Evolutionary conservation across 2,113 vertebrate genomes (phyloP), one percentile per base, ranked within the genome.

Genomic region (Cheilinus undulatus): DNA sequence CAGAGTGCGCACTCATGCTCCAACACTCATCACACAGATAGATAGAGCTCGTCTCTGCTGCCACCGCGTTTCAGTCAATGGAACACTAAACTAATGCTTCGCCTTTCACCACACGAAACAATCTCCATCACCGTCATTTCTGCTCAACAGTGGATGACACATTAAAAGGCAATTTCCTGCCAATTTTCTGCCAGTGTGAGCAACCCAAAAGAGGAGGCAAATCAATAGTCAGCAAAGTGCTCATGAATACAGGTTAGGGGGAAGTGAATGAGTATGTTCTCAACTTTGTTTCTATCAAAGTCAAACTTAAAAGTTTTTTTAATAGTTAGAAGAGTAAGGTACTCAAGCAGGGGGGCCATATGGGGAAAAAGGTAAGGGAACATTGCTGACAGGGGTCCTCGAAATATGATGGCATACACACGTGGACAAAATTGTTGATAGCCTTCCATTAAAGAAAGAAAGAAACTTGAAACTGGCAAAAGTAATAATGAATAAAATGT

Each of bases 121-220:
- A 89, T 83, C 27, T 52, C 53, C 58, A 67, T 80, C 58, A 22
- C 12, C 17, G 36, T 70, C 82, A 51, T 64, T 36, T 51, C 52
- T 67, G 30, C 60, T 60, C 58, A 64, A 60, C 64, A 48, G 23
- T 51, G 51, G 58, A 48, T 84, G 89, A 86, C 73, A 76, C 62
- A 67, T 78, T 90, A 89, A 94, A 92, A 89, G 80, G 69, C 87
- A 91, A 93, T 93, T 92, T 93, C 84, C 90, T 78, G 66, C 17
- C 70, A 75, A 87, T 86, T 88, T 88, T 74, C 62, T 74, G 60
- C 52, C 30, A 60, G 27, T 48, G 69, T 81, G 89, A 79, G 53
- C n/a, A 40, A 46, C 30, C 2, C n/a, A 13, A 28, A 36, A 67
- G 38, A 58, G 24, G 53, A 30, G 12, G 83, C 57, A 84, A 91